phyloP scores from a whole-genome alignment of 2,797 vertebrate species.

The Pangasius sanitwongsei region DNA sequence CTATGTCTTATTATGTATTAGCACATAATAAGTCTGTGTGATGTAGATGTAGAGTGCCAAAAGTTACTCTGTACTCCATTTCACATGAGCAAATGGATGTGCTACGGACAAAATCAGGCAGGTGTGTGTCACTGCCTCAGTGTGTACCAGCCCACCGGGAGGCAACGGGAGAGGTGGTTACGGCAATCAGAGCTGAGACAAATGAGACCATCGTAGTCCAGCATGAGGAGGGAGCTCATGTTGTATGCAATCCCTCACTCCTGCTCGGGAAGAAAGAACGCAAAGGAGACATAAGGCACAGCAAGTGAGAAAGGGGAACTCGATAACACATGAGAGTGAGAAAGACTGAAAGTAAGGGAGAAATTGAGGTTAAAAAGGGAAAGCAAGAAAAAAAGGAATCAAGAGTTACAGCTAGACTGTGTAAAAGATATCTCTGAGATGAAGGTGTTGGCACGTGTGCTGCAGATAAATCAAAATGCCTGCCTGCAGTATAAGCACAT shows the following conservation, averaged over 20 bases:
- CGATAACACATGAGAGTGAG: background rate
- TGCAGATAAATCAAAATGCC: background rate
- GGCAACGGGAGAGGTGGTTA: constrained; percentile 4
- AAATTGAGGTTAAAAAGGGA: background rate
- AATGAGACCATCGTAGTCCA: constrained; percentile 25
- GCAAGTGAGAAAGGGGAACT: background rate
- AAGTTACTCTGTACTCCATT: background rate
- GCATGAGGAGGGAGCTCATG: background rate
- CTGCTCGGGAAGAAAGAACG: background rate
- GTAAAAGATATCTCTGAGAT: background rate
- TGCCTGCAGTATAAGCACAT: background rate
- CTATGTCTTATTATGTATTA: background rate
- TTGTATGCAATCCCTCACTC: constrained; percentile 5
- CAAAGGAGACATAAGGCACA: background rate
- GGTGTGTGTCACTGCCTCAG: background rate
- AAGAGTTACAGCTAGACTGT: background rate
- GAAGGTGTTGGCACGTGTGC: background rate
- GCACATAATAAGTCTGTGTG: background rate
- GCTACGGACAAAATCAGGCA: constrained; percentile 7
- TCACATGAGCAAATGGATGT: constrained; percentile 3
- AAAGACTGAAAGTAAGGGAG: background rate
- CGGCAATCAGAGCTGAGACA: constrained; percentile 37
- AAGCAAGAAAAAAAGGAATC: background rate
- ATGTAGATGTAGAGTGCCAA: background rate
- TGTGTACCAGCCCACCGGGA: background rate